These are phyloP conservation scores for Melieria picta DNA, from an alignment of 2,888 invertebrate genomes.

Conservation along the genomic window DNA sequence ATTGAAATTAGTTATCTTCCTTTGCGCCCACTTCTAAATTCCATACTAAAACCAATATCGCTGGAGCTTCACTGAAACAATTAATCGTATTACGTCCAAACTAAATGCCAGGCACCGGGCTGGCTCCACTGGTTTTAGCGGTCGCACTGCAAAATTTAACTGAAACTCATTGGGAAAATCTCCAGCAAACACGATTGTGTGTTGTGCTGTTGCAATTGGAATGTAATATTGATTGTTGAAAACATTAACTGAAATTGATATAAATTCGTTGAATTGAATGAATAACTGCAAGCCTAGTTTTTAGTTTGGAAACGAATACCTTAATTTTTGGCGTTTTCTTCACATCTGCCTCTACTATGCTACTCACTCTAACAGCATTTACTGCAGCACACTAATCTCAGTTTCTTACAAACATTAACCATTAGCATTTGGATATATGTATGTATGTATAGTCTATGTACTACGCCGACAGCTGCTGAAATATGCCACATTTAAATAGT, in stretches of 20 bases:
- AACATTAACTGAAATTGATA: background rate
- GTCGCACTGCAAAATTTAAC: too few species aligned
- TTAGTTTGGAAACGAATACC: slow-evolving; percentile 63
- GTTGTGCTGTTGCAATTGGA: too few species aligned
- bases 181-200: background rate
- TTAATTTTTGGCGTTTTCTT: slow-evolving; percentile 62
- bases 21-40: background rate
- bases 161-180: background rate
- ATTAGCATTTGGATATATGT: too few species aligned
- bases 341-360: background rate
- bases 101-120: slow-evolving; percentile 48
- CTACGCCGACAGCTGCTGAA: too few species aligned
- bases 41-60: background rate
- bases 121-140: too few species aligned
- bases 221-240: background rate
- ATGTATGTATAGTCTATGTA: too few species aligned
- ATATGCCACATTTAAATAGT: too few species aligned
- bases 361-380: slow-evolving; percentile 3
- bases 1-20: background rate
- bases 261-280: too few species aligned
- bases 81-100: slow-evolving; percentile 53
- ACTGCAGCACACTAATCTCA: background rate
- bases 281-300: slow-evolving; percentile 38
- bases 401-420: background rate
- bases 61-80: background rate